These are phyloP conservation scores for Papilio machaon DNA, from an alignment of 1,140 invertebrate species.

Conservation along the genomic window DNA sequence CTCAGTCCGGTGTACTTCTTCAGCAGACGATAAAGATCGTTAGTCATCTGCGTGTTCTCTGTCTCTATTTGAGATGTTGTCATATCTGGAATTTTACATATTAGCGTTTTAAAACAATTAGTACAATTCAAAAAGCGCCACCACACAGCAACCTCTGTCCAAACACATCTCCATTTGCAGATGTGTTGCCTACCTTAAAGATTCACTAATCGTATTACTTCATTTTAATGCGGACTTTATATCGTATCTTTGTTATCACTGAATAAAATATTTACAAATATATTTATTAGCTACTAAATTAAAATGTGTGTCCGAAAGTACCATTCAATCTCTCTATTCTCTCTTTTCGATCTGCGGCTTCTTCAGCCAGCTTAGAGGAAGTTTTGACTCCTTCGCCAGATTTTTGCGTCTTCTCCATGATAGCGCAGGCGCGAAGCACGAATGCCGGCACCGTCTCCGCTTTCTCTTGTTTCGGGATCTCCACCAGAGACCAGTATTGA, in stretches of 20 bases:
- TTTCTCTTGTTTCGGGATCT: constrained; percentile 94
- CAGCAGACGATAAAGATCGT: constrained; percentile 94
- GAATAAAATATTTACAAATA: no score
- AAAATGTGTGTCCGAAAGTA: constrained; percentile 60
- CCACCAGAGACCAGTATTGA: constrained; percentile 96
- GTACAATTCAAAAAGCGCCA: background rate
- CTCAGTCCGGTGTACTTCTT: constrained; percentile 95
- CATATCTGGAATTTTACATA: constrained; percentile 87
- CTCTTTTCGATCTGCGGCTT: constrained; percentile 91
- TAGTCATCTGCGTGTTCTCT: constrained; percentile 97
- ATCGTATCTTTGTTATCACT: no score
- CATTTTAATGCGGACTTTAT: no score
- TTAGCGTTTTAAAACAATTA: background rate
- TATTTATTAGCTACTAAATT: background rate
- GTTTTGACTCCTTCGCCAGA: constrained; percentile 94
- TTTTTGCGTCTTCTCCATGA: constrained; percentile 95
- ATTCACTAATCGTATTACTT: no score
- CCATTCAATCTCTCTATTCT: constrained; percentile 93
- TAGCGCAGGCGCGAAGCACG: constrained; percentile 93
- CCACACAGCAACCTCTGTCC: no score
- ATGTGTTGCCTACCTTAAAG: no score
- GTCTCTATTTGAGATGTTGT: constrained; percentile 95
- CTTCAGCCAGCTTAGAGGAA: constrained; percentile 90
- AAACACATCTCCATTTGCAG: no score
- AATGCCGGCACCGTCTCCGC: constrained; percentile 95